These are phyloP conservation scores for Coracias cyanogaster DNA, from an alignment of 2,797 vertebrate genomes.

Conservation along the genomic window DNA sequence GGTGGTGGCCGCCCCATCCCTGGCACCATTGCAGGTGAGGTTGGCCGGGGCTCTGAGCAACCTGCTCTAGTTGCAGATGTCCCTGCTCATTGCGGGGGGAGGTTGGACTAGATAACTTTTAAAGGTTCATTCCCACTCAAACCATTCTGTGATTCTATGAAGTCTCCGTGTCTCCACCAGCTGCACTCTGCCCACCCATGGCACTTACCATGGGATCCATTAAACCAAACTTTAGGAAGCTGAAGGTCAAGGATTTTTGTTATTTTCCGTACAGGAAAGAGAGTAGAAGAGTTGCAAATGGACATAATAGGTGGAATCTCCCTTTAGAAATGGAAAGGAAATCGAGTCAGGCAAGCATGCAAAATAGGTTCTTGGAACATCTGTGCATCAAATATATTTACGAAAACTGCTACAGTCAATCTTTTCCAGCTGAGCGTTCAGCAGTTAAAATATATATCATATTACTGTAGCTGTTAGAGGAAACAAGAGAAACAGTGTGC, in stretches of 20 bases:
- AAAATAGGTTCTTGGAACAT: conserved; percentile 36
- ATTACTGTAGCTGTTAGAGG: not conserved
- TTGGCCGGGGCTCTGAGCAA: not conserved
- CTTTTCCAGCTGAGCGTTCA: conserved; percentile 36
- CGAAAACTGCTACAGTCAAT: conserved; percentile 25
- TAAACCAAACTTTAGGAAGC: not conserved
- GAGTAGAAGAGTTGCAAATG: not conserved
- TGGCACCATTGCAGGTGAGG: not conserved
- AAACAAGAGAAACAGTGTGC: not conserved
- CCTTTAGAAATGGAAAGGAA: not conserved
- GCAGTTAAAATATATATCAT: not conserved
- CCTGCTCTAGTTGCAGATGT: not conserved
- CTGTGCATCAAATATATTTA: conserved; percentile 19
- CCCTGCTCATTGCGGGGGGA: not conserved
- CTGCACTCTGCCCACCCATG: rapidly evolving
- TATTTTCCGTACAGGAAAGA: not conserved
- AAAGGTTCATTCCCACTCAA: not conserved
- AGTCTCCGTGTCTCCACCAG: not conserved
- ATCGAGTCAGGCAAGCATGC: not conserved
- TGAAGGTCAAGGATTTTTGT: not conserved
- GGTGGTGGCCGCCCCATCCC: not conserved
- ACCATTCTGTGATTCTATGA: not conserved
- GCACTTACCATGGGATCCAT: not conserved
- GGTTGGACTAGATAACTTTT: not conserved
- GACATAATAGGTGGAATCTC: not conserved